These are phyloP conservation scores for Thamnophis sirtalis DNA, from an alignment of 2,113 vertebrate species.

Conservation along the genomic window DNA sequence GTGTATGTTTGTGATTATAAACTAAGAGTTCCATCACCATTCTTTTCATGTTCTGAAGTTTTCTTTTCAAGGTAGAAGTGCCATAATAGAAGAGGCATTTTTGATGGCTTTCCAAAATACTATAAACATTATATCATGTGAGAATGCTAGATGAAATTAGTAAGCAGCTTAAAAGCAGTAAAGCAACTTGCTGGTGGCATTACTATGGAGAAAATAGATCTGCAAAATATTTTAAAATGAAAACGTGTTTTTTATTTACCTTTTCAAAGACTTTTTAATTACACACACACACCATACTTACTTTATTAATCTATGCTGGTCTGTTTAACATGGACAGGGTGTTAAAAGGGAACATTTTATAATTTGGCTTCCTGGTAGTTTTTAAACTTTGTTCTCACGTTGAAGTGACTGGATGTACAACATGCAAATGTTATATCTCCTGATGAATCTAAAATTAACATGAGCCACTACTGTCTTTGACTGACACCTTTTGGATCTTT, in stretches of 20 bases:
- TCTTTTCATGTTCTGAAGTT: neutral
- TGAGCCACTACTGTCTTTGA: slow-evolving; percentile 45
- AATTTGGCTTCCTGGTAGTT: slow-evolving; percentile 57
- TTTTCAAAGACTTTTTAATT: slow-evolving; percentile 45
- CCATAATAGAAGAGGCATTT: neutral
- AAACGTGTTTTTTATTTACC: slow-evolving; percentile 38
- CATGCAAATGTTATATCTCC: slow-evolving; percentile 54
- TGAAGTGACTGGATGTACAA: slow-evolving; percentile 34
- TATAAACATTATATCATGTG: neutral
- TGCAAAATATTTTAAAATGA: neutral
- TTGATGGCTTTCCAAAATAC: neutral
- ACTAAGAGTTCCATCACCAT: neutral
- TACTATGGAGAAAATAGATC: neutral
- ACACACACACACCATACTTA: slow-evolving; percentile 19
- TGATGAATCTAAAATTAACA: slow-evolving; percentile 52
- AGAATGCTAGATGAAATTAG: neutral
- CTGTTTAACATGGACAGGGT: slow-evolving; percentile 47
- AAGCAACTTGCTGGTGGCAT: neutral
- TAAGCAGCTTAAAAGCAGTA: no score
- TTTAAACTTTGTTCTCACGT: slow-evolving; percentile 46
- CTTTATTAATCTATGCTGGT: slow-evolving; percentile 43
- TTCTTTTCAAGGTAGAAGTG: neutral
- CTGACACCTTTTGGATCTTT: slow-evolving; percentile 57
- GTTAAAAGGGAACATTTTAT: slow-evolving; percentile 37
- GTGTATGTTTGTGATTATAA: neutral